These are phyloP conservation scores for Chaetoderma sp. DNA, from an alignment of 2,888 invertebrate genomes.

Conservation along the genomic window DNA sequence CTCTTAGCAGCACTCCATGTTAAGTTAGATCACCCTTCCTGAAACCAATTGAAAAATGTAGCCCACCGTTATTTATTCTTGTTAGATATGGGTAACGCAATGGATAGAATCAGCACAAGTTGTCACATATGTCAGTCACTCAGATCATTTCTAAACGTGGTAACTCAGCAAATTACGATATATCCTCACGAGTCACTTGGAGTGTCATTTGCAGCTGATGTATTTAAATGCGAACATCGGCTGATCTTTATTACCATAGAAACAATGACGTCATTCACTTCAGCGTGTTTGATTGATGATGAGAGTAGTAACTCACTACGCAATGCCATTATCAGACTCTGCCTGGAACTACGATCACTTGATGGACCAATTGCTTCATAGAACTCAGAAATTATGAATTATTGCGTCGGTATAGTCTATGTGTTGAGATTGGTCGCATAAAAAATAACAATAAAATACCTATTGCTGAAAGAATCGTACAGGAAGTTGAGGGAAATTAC, in stretches of 20 bases:
- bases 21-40: conserved; percentile 38
- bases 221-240: conserved; percentile 38
- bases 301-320: conserved; percentile 11
- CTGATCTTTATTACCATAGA: conserved; percentile 31
- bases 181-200: conserved; percentile 35
- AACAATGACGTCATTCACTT: conserved; percentile 31
- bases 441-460: conserved; percentile 40
- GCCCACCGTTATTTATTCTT: conserved; percentile 38
- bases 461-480: conserved; percentile 45
- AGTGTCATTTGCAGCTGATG: conserved; percentile 41
- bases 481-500: conserved; percentile 43
- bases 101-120: conserved; percentile 20
- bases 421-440: conserved; percentile 38
- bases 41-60: conserved; percentile 36
- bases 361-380: conserved; percentile 15
- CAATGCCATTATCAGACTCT: conserved; percentile 1
- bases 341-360: conserved; percentile 10
- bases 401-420: conserved; percentile 24
- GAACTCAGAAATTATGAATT: conserved; percentile 27
- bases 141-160: conserved; percentile 25
- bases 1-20: conserved; percentile 36
- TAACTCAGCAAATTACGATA: conserved; percentile 32
- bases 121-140: conserved; percentile 42
- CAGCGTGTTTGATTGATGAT: conserved; percentile 11
- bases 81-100: conserved; percentile 28